Conservation (phyloP, 1,140 invertebrate genomes). For the Brachionus asplanchnoidis region DNA sequence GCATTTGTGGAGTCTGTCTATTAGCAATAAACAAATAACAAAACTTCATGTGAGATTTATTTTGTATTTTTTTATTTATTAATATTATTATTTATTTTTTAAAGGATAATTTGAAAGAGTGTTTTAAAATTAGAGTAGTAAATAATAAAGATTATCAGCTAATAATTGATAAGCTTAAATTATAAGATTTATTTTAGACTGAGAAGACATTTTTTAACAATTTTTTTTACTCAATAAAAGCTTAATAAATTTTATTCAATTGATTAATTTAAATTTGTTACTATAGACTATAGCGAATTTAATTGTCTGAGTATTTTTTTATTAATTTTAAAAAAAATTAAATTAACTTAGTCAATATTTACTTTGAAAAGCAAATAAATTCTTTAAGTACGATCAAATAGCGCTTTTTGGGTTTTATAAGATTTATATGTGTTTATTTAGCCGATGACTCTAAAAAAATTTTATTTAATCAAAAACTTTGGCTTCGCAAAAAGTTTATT, state of each 20-base stretch:
- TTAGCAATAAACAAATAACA: conserved; percentile 58
- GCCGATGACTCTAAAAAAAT: neutral
- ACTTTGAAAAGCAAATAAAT: neutral
- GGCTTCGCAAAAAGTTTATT: neutral
- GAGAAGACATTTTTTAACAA: neutral
- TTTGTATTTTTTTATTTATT: neutral
- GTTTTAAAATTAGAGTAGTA: neutral
- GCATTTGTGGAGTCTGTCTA: conserved; percentile 74
- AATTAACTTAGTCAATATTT: neutral
- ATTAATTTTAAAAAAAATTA: no score
- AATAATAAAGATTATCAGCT: neutral
- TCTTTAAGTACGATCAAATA: neutral
- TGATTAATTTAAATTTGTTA: no score
- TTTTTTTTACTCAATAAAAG: neutral
- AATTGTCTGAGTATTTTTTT: no score
- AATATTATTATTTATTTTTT: neutral
- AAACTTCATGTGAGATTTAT: conserved; percentile 4
- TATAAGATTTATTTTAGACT: neutral
- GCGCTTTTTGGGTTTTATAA: neutral
- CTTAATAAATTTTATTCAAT: neutral
- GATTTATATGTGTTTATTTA: neutral
- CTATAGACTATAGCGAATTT: no score
- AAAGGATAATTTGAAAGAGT: neutral
- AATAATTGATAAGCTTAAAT: neutral
- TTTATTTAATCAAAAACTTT: neutral